Percentiles rank a stretch among this genome's conserved stretches.
These are phyloP conservation scores for Trachymyrmex cornetzi DNA, from an alignment of 1,140 invertebrate genomes.

Conservation along the genomic window DNA sequence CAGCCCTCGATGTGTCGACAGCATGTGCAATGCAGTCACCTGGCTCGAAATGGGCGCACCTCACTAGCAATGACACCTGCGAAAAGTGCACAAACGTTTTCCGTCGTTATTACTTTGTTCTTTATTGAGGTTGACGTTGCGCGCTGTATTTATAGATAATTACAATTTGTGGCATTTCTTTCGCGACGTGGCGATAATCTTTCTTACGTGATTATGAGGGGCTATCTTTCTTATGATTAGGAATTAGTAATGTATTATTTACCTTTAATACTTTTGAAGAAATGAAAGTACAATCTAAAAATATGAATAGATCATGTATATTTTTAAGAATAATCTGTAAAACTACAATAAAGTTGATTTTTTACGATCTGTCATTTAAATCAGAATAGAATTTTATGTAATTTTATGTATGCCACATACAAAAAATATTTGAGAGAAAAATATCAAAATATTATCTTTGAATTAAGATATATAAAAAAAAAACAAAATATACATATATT, in stretches of 20 bases:
- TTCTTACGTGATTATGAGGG: not conserved
- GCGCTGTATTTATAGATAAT: slow-evolving; percentile 43
- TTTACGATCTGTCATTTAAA: not conserved
- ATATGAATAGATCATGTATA: no score
- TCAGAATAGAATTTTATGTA: not conserved
- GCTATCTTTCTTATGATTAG: not conserved
- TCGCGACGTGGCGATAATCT: not conserved
- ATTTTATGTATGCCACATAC: not conserved
- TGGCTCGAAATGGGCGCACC: slow-evolving; percentile 54
- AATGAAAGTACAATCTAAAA: not conserved
- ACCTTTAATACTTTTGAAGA: not conserved
- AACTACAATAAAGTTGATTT: not conserved
- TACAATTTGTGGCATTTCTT: slow-evolving; percentile 19
- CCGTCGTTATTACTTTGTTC: slow-evolving; percentile 1
- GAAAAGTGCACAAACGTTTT: slow-evolving; percentile 37
- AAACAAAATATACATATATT: not conserved
- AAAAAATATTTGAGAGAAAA: not conserved
- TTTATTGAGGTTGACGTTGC: slow-evolving; percentile 26
- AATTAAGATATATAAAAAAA: not conserved
- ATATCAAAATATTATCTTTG: no score
- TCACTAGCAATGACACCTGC: slow-evolving; percentile 30
- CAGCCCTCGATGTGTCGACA: slow-evolving; percentile 62
- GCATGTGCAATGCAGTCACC: slow-evolving; percentile 62
- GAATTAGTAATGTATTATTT: slow-evolving; percentile 31
- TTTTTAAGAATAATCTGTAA: not conserved